A percentile compares a stretch with the other conserved stretches of the same genome.
Evolutionary conservation across 2,113 vertebrate species (phyloP).

Genomic region (Trachemys scripta): DNA sequence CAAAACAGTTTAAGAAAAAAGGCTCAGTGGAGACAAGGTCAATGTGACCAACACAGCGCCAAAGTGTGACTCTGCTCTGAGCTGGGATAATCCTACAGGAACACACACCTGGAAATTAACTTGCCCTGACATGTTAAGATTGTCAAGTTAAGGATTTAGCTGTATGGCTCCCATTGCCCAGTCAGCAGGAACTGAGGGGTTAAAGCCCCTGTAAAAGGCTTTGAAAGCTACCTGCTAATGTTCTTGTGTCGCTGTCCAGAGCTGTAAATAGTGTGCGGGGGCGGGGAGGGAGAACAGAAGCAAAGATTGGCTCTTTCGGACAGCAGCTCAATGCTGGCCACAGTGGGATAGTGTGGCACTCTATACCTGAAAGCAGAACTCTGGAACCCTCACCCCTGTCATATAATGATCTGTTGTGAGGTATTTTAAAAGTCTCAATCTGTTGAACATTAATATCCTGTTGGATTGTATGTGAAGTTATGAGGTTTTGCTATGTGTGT

Average conservation of each 20-base stretch:
- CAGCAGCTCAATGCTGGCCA: neutral
- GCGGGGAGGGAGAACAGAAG: neutral
- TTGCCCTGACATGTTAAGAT: neutral
- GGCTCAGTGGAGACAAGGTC: neutral
- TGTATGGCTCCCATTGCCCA: conserved; percentile 14
- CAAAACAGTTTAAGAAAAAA: neutral
- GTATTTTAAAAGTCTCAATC: too few species aligned
- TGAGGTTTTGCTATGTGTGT: too few species aligned
- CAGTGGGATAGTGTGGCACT: neutral
- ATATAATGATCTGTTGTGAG: too few species aligned
- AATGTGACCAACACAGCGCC: neutral
- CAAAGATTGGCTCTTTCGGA: neutral
- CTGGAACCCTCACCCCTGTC: too few species aligned
- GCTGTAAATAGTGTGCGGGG: neutral
- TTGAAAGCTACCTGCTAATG: neutral
- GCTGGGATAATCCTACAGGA: neutral
- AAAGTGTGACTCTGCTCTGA: neutral
- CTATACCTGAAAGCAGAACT: too few species aligned
- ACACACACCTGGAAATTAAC: neutral
- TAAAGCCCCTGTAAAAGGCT: conserved; percentile 15
- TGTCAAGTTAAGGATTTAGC: conserved; percentile 37
- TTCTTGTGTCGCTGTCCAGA: neutral
- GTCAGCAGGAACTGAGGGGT: conserved; percentile 1
- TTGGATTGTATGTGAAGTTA: too few species aligned
- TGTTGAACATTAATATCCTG: too few species aligned